Base-by-base conservation (phyloP, 2,113 vertebrate genomes). In the Monopterus albus region DNA sequence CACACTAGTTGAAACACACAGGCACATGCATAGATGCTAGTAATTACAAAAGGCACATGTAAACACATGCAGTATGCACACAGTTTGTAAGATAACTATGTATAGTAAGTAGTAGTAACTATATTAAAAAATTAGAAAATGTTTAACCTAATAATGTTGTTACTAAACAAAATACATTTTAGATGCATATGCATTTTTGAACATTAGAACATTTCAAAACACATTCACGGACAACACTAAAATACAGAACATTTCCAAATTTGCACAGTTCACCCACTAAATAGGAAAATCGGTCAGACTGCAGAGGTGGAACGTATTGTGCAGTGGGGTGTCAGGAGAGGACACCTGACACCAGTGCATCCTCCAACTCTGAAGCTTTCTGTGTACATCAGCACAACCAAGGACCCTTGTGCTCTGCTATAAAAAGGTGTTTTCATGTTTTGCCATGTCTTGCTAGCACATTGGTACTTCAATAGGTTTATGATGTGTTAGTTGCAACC, bases 351-450 rank as follows among this genome's bases (percentile, higher is more conserved):
- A 40, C 33, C 11, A 20, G 45, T 36, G 29, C 58, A 62, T 23
- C 15, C 15, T 57, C 35, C 9, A 9, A 36, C 28, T 65, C 35
- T 21, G 15, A 43, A 25, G 45, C 40, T 64, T 77, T 75, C 58
- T 68, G 39, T n/a, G 33, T 6, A 28, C 52, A 64, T 84, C 81
- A 84, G 81, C 81, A 78, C 67, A 81, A 64, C 35, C 35, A 38
- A 49, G 38, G 3, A 8, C 11, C 2, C 6, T 31, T 53, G 47
- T 72, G n/a, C 12, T 25, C 6, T 57, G 25, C 38, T 36, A 28
- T 31, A 11, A 39, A 20, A 51, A 18, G 35, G 29, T 13, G 20
- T 63, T 63, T 77, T 26, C 35, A 53, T 52, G 36, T 52, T 56
- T 11, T 65, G 17, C 13, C 14, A 15, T 39, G 5, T 66, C 28